Evolutionary conservation across 2,888 invertebrate species (phyloP), one percentile per base, ranked within the genome.

Genomic region (Monoplex corrugatus): DNA sequence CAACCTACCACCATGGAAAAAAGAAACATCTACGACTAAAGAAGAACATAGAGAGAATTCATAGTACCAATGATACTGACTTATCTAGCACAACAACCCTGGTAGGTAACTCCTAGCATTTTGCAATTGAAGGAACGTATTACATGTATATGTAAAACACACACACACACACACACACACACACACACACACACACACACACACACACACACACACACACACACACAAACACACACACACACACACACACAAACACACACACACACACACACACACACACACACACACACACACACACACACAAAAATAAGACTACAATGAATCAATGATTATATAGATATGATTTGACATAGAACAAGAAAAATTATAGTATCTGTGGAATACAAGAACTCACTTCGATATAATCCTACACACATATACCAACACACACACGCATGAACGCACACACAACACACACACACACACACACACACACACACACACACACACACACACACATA

Each of bases 131-230:
- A n/a, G n/a, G n/a, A n/a, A n/a, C n/a, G n/a, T n/a, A n/a, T n/a
- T n/a, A n/a, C n/a, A n/a, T n/a, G n/a, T n/a, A n/a, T n/a, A n/a
- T n/a, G n/a, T n/a, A n/a, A n/a, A n/a, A n/a, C n/a, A n/a, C n/a
- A n/a, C 50, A 50, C 50, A 10, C 68, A 10, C 68, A 10, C 68
- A 28, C 68, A 68, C 68, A 28, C 23, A 68, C 68, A 50, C 50
- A 50, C 50, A 68, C 68, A 68, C 68, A 68, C 68, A 68, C 68
- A 68, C 68, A 68, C 68, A 68, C 68, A 68, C 68, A 68, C 68
- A 68, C 68, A 68, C 68, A 68, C 68, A 68, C 68, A 23, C 68
- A 23, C 68, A 23, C 68, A 23, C 68, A 63, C 28, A 16, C 28
- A 23, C 68, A 23, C 68, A 23, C 68, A 23, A 23, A 8, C 5